Evolutionary conservation across 2,888 invertebrate genomes (phyloP).

Genomic region (Papilio protenor): DNA sequence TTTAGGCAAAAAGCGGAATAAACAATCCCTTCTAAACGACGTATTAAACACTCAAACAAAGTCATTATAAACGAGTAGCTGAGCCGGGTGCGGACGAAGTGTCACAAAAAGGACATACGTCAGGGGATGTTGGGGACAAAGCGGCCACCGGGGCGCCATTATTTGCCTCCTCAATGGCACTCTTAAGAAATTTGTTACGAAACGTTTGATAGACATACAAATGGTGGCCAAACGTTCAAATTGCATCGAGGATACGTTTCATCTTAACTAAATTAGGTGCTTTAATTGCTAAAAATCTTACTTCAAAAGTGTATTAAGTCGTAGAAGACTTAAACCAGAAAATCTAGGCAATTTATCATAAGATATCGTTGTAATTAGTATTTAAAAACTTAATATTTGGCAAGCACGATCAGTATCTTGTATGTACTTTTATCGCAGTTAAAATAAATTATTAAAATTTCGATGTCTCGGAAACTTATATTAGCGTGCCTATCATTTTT

Average conservation of each 20-base stretch:
- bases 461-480: neutral
- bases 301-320: neutral
- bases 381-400: no score
- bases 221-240: slow-evolving; percentile 56
- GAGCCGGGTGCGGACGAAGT: slow-evolving; percentile 61
- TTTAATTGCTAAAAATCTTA: neutral
- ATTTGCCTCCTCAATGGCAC: slow-evolving; percentile 65
- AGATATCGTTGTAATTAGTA: no score
- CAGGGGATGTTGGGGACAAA: slow-evolving; percentile 70
- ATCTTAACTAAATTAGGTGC: slow-evolving; percentile 57
- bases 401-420: no score
- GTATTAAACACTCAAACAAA: slow-evolving; percentile 77
- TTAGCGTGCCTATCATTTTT: neutral
- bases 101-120: slow-evolving; percentile 67
- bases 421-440: neutral
- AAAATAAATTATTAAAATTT: neutral
- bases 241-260: slow-evolving; percentile 46
- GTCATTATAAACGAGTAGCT: slow-evolving; percentile 73
- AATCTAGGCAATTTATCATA: no score
- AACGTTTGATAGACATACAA: slow-evolving; percentile 70
- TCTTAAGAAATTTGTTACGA: slow-evolving; percentile 79
- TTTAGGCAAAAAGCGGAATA: slow-evolving; percentile 65
- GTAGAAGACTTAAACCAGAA: neutral
- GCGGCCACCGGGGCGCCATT: slow-evolving; percentile 72
- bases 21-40: slow-evolving; percentile 77